Evolutionary conservation across 1,140 invertebrate species (phyloP), one percentile per base, ranked within the genome.

Genomic region (Episyrphus balteatus): DNA sequence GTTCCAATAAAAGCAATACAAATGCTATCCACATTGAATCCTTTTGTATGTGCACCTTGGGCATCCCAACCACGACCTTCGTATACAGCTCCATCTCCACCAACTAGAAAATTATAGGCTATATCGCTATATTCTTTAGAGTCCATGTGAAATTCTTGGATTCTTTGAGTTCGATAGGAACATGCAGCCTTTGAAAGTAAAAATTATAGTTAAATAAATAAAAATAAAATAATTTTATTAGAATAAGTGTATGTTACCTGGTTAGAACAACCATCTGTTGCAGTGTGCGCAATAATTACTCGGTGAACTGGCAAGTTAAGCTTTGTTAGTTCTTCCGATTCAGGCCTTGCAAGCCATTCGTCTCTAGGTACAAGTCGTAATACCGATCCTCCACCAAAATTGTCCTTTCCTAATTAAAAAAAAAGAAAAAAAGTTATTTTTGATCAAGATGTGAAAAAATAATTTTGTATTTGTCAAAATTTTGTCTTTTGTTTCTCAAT

Each of bases 141-240:
- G 46, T 85, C 79, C 42, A 88, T 82, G 60, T 88, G 85, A 55
- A 78, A 86, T 12, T 69, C 76, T 63, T 88, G 85, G 15, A 84
- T 80, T 1, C 69, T 42, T 33, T 75, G 70, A 0, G 83, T 78
- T 0, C 68, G 66, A 0, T 56, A 48, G 8, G 60, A 61, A 46
- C 79, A 81, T 5, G 70, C 57, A 0, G 76, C 51, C 64, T 68
- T 17, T 14, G 36, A 14, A 37, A 31, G n/a, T 7, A 13, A 15
- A 34, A 26, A 12, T 6, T 2, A 40, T n/a, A n/a, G 36, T 39
- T 8, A 13, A 14, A 34, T 34, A 34, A 9, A 13, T 34, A 18
- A 18, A 41, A 41, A 18, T 17, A 41, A 41, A 19, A 11, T 41
- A 41, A 19, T n/a, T 37, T 37, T 17, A 17, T 37, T 37, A 42